These are phyloP conservation scores for Cataglyphis albicans DNA, from an alignment of 2,888 invertebrate genomes.

Conservation along the genomic window DNA sequence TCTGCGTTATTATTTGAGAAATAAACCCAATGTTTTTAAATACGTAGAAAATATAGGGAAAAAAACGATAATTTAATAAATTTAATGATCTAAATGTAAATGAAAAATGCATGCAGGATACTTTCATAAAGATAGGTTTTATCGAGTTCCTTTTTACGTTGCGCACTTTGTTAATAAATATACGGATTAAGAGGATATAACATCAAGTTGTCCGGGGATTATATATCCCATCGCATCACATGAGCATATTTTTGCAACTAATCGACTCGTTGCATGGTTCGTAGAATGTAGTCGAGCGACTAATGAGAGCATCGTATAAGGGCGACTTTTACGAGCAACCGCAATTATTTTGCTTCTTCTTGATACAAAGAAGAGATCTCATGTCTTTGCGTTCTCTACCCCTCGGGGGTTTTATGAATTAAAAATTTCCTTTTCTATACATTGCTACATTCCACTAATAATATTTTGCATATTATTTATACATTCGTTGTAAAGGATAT, in stretches of 20 bases:
- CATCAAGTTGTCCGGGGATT: background rate
- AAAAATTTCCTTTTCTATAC: slow-evolving; percentile 18
- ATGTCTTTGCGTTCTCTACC: slow-evolving; percentile 14
- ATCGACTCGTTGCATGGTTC: slow-evolving; percentile 10
- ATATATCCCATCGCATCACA: background rate
- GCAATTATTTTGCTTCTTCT: slow-evolving; percentile 61
- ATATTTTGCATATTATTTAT: slow-evolving; percentile 12
- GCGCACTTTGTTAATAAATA: slow-evolving; percentile 32
- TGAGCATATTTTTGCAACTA: slow-evolving; percentile 32
- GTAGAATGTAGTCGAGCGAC: slow-evolving; percentile 36
- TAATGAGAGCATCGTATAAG: slow-evolving; percentile 62
- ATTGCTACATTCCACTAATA: background rate
- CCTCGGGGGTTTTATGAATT: background rate
- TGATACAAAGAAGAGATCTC: slow-evolving; percentile 59
- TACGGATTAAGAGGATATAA: background rate
- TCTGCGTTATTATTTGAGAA: background rate
- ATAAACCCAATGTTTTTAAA: background rate
- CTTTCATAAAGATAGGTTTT: background rate
- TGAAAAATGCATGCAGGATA: background rate
- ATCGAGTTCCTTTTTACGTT: background rate
- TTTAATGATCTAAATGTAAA: slow-evolving; percentile 4
- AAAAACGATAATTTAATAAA: background rate
- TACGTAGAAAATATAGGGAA: background rate
- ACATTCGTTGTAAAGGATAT: background rate
- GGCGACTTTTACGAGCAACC: slow-evolving; percentile 59